Base-by-base conservation (phyloP, 2,888 invertebrate genomes). In the Schizaphis graminum region DNA sequence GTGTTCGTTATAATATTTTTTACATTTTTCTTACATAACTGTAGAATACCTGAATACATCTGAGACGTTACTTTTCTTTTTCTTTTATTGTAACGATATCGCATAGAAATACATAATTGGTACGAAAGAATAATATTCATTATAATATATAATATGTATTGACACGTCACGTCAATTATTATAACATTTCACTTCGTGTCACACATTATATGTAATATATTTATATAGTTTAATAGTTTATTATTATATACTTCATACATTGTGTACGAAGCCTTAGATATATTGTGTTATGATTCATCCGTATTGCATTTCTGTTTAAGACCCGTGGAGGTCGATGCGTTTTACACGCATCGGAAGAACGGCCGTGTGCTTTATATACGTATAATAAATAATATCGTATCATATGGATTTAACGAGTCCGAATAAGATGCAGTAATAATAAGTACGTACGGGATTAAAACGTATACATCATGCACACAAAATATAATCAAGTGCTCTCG, bases 181-280 rank as follows among this genome's bases (percentile, higher is more conserved):
- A n/a, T 86, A 91, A 86, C 57, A 57, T 91, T 91, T 86, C 91
- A 57, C 85, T 91, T 91, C 41, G 44, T 28, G 77, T n/a, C 77
- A 35, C 56, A 89, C 41, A 89, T 89, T 41, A 41, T 35, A 35
- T 41, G 11, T 11, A 13, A n/a, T 67, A 67, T 53, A 53, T 53
- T 3, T 53, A 53, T 53, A 53, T 53, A 53, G 5, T 47, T 47
- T 47, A 47, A 47, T 47, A 47, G 44, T 47, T 47, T 47, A 47
- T 47, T 77, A 47, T 77, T 13, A 24, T 21, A n/a, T 0, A 28
- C 35, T 77, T 77, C 28, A 26, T 44, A 61, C n/a, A n/a, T n/a
- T 49, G 21, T n/a, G 90, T 44, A 77, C 24, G 91, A 91, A 91
- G 53, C 91, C 91, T 91, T 77, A 53, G 49, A 16, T 35, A n/a